Base-by-base conservation (phyloP, 2,888 invertebrate genomes). In the Geophilus truncorum region DNA sequence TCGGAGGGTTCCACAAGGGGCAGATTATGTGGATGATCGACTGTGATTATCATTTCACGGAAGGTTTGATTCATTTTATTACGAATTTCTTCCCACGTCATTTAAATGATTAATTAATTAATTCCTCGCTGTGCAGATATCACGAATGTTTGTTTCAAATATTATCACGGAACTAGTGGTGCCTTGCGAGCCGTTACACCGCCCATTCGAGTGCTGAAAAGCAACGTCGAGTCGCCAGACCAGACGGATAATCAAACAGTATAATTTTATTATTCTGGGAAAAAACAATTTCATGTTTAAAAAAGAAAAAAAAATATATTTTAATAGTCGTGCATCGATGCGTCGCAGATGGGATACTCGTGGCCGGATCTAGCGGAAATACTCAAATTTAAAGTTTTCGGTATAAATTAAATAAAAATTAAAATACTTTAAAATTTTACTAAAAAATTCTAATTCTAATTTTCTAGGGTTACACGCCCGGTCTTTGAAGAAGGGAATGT, bases 401-500 rank as follows among this genome's bases (percentile, higher is more conserved):
- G 83, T 84, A 80, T 81, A n/a, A n/a, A n/a, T n/a, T n/a, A n/a
- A n/a, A 82, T n/a, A 78, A 18, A 34, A 32, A 6, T 34, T n/a
- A 34, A 21, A 77, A 77, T 10, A 75, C 4, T 57, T 57, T 3
- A 9, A 34, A 51, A 18, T 4, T 51, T 51, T 51, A 51, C 15
- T 15, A 51, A 51, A 18, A 51, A 34, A 34, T 9, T 34, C 2
- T 51, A 79, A 79, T 51, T 51, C 9, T 45, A 23, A 80, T 18
- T 78, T 23, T 45, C 32, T n/a, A 87, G 88, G 87, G 80, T 83
- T 88, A 62, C 85, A 86, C 82, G 88, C 88, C 32, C 85, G 84
- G 28, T 87, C 87, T 81, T 85, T 89, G 80, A 87, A 87, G 83
- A 87, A 87, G 82, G 88, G 88, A 12, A 86, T 88, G 84, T 88